phyloP scores from a whole-genome alignment of 2,797 vertebrate genomes.

The Hozukius guyotensis region DNA sequence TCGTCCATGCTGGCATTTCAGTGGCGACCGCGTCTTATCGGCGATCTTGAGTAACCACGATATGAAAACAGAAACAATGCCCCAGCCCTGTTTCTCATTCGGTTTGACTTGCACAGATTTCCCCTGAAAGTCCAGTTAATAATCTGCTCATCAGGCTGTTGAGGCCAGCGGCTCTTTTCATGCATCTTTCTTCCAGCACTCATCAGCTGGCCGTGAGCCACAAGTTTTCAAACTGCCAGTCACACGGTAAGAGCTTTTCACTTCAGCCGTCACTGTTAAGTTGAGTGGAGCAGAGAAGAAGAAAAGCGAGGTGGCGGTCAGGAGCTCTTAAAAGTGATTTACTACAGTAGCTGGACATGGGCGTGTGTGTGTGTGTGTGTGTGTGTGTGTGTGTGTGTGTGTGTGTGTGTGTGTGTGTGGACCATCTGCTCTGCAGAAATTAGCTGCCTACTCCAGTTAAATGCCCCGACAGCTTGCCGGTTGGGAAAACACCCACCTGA shows the following conservation, averaged over 20 bases:
- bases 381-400: not conserved
- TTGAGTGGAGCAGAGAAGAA: constrained; percentile 14
- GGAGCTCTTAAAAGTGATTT: constrained; percentile 55
- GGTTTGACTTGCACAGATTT: not conserved
- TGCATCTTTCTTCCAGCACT: not conserved
- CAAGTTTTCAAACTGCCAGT: not conserved
- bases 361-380: not conserved
- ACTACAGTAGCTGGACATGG: constrained; percentile 18
- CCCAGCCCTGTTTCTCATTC: not conserved
- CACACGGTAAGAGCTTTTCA: constrained; percentile 34
- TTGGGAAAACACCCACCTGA: constrained; percentile 53
- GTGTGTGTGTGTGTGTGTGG: not conserved
- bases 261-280: constrained; percentile 17
- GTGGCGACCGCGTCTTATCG: too few relatives aligned
- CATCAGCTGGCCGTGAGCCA: not conserved
- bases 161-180: not conserved
- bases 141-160: not conserved
- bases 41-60: too few relatives aligned
- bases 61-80: too few relatives aligned
- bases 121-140: not conserved
- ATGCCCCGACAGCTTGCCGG: constrained; percentile 43
- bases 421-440: constrained; percentile 51
- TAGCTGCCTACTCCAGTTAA: constrained; percentile 48
- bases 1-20: too few relatives aligned
- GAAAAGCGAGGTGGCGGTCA: constrained; percentile 40